phyloP scores from a whole-genome alignment of 2,797 vertebrate genomes.

The Sebastes melanostomus region DNA sequence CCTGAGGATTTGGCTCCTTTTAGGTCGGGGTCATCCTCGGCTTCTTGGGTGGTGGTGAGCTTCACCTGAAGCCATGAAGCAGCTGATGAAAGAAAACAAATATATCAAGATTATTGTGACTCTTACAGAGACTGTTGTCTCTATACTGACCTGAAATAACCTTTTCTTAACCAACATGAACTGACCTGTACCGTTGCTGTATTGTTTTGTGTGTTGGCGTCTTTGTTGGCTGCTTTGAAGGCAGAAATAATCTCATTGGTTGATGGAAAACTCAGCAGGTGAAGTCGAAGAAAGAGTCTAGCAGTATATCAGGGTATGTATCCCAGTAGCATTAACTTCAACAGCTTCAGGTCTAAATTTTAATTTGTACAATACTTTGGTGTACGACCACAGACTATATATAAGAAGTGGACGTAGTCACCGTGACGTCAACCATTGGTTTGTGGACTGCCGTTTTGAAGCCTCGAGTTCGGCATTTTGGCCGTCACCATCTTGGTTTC shows the following conservation, averaged over 20 bases:
- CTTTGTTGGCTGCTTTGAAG: neutral
- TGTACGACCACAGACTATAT: no score
- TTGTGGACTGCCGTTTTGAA: neutral
- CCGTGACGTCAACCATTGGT: no score
- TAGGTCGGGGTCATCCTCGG: neutral
- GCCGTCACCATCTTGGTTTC: neutral
- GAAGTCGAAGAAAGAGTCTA: neutral
- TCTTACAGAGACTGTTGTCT: neutral
- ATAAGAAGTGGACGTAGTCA: no score
- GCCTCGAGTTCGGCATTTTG: no score
- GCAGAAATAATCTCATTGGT: neutral
- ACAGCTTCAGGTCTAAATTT: neutral
- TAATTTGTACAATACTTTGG: neutral
- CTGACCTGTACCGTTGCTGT: no score
- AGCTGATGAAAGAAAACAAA: neutral
- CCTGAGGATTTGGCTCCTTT: neutral
- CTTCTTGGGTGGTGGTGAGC: neutral
- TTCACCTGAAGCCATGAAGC: conserved; percentile 27
- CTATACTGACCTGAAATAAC: neutral
- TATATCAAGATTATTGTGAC: neutral
- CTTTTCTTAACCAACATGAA: neutral
- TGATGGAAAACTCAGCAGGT: neutral
- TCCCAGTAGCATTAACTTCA: neutral
- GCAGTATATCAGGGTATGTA: neutral
- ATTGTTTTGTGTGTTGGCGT: rapidly evolving